A percentile compares a stretch with the other conserved stretches of the same genome.
These are phyloP conservation scores for Nematolebias whitei DNA, from an alignment of 2,113 vertebrate genomes.

Conservation along the genomic window DNA sequence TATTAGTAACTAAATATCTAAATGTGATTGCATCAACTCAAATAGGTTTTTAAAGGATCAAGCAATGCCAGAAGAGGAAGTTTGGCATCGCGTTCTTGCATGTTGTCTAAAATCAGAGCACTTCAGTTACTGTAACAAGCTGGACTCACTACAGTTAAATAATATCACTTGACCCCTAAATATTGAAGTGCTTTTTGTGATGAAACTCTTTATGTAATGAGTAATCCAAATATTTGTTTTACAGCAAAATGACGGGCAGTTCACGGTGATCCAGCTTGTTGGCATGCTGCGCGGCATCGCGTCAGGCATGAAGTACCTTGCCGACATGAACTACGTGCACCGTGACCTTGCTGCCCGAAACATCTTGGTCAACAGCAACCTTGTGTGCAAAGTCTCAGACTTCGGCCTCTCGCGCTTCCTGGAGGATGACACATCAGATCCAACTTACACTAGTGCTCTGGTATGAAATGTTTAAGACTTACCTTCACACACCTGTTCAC, in stretches of 20 bases:
- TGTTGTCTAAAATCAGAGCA: neutral
- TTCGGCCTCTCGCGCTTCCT: constrained; percentile 97
- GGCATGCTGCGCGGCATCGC: constrained; percentile 97
- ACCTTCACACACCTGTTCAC: neutral
- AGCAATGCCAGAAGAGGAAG: neutral
- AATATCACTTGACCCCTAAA: neutral
- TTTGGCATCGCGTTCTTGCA: neutral
- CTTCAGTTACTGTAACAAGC: neutral
- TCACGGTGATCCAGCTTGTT: constrained; percentile 98
- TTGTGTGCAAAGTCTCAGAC: constrained; percentile 98
- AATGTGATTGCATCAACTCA: too few relatives aligned
- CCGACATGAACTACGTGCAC: constrained; percentile 98
- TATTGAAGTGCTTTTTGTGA: neutral
- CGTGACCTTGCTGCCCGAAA: constrained; percentile 95
- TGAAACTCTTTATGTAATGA: neutral
- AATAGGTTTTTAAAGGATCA: too few relatives aligned
- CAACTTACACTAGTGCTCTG: constrained; percentile 97
- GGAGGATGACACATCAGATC: constrained; percentile 96
- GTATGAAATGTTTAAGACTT: constrained; percentile 71
- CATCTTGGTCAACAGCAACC: constrained; percentile 98
- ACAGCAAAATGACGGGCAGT: constrained; percentile 98
- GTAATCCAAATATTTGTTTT: constrained; percentile 15
- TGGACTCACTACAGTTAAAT: neutral
- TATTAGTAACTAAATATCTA: too few relatives aligned
- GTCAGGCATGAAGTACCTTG: constrained; percentile 97